These are phyloP conservation scores for Nomia melanderi DNA, from an alignment of 1,140 invertebrate species.

Conservation along the genomic window DNA sequence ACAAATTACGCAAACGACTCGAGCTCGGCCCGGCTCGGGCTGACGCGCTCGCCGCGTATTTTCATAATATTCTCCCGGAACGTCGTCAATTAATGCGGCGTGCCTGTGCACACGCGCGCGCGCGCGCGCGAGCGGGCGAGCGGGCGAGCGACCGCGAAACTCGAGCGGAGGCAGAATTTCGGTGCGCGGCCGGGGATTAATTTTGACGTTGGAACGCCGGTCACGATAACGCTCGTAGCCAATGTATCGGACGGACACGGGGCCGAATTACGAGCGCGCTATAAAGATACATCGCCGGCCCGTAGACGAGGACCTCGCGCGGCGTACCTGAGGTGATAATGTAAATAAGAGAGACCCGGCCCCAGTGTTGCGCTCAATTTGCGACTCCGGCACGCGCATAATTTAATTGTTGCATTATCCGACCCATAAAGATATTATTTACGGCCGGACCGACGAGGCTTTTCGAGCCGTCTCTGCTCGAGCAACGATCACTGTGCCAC, in stretches of 20 bases:
- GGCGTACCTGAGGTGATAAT: conserved; percentile 31
- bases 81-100: conserved; percentile 37
- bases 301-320: no score
- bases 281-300: conserved; percentile 16
- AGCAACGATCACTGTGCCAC: neutral
- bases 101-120: no score
- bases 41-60: conserved; percentile 35
- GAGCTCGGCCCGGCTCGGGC: conserved; percentile 13
- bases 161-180: conserved; percentile 40
- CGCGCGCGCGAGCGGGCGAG: neutral
- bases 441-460: neutral
- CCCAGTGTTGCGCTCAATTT: neutral
- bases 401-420: conserved; percentile 34
- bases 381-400: conserved; percentile 11
- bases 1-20: conserved; percentile 66
- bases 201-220: conserved; percentile 17
- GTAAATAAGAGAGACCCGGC: conserved; percentile 1
- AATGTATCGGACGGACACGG: neutral
- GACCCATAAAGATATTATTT: neutral
- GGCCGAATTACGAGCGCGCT: neutral
- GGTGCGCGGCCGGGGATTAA: conserved; percentile 21
- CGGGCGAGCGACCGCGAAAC: conserved; percentile 23
- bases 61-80: conserved; percentile 51
- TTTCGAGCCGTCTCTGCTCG: neutral
- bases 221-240: conserved; percentile 23